Conservation (phyloP, 1,140 invertebrate genomes). For the Atta cephalotes region DNA sequence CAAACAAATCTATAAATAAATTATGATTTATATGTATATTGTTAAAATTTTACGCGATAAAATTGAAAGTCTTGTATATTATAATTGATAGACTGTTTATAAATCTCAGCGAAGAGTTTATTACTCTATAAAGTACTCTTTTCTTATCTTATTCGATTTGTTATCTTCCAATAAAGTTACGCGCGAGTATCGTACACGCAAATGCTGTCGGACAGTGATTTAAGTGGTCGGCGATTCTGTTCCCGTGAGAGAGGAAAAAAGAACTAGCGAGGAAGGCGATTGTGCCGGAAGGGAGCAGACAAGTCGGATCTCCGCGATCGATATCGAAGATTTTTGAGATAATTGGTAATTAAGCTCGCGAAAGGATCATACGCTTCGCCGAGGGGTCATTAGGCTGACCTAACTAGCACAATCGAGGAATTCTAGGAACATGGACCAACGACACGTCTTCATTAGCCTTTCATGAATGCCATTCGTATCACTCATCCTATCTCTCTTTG, state of each 20-base stretch:
- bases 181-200: slow-evolving; percentile 21
- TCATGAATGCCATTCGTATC: slow-evolving; percentile 80
- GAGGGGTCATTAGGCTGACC: slow-evolving; percentile 77
- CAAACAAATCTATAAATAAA: neutral
- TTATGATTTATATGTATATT: neutral
- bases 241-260: slow-evolving; percentile 27
- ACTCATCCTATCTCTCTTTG: slow-evolving; percentile 46
- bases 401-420: slow-evolving; percentile 70
- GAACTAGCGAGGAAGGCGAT: slow-evolving; percentile 44
- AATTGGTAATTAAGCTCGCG: slow-evolving; percentile 80
- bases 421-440: slow-evolving; percentile 81
- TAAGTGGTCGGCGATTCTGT: slow-evolving; percentile 13
- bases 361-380: slow-evolving; percentile 71
- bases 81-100: neutral
- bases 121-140: neutral
- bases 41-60: neutral
- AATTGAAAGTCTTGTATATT: neutral
- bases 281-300: slow-evolving; percentile 67
- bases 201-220: slow-evolving; percentile 27
- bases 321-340: slow-evolving; percentile 76
- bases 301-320: slow-evolving; percentile 68
- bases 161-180: slow-evolving; percentile 34
- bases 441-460: slow-evolving; percentile 85
- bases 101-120: neutral
- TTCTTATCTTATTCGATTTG: slow-evolving; percentile 29